Conservation (phyloP, 2,113 vertebrate species). For the Cyprinodon variegatus region DNA sequence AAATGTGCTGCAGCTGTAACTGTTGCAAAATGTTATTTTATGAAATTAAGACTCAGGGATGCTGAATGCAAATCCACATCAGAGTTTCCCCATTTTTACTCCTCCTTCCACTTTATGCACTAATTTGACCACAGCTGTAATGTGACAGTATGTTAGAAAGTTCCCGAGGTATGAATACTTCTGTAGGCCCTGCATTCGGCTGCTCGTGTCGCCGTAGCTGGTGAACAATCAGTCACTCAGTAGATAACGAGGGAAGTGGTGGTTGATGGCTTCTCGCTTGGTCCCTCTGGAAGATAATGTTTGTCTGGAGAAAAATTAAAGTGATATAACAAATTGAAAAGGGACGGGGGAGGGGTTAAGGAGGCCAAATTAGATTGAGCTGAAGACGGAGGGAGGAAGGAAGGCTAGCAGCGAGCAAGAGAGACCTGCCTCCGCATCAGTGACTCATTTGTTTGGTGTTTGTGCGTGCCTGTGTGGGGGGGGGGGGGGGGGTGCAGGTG, state of each 20-base stretch:
- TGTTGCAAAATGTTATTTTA: too few species aligned
- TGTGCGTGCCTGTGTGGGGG: conserved; percentile 72
- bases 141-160: background rate
- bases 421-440: conserved; percentile 67
- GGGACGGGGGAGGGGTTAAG: conserved; percentile 46
- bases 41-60: background rate
- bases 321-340: conserved; percentile 26
- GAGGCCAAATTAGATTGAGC: conserved; percentile 32
- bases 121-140: background rate
- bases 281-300: conserved; percentile 23
- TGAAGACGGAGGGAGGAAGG: conserved; percentile 36
- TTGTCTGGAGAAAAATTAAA: conserved; percentile 37
- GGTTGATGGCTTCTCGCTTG: conserved; percentile 17
- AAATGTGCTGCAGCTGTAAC: too few species aligned
- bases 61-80: background rate
- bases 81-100: background rate
- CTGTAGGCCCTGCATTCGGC: background rate
- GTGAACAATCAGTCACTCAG: conserved; percentile 1
- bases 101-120: background rate
- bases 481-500: conserved; percentile 63
- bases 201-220: background rate
- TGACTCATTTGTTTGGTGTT: conserved; percentile 79
- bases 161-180: background rate
- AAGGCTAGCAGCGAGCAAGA: conserved; percentile 39
- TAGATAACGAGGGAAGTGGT: conserved; percentile 20